These are phyloP conservation scores for Uria aalge DNA, from an alignment of 2,113 vertebrate species.

Conservation along the genomic window DNA sequence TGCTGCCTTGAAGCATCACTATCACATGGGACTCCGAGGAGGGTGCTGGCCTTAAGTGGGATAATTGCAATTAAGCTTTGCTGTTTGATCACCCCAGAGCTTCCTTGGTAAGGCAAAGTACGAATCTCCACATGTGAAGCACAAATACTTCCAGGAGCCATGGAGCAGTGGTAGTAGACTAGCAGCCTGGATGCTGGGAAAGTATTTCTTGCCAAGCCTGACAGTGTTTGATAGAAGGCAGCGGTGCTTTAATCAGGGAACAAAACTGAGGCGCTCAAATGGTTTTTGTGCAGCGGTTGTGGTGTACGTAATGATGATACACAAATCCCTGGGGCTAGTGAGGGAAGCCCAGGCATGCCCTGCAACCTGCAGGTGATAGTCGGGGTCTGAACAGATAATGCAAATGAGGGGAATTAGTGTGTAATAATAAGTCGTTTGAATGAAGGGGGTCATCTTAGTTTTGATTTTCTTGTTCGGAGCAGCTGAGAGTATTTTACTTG, in stretches of 20 bases:
- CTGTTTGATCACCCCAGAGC: background rate
- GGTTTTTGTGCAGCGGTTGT: background rate
- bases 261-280: background rate
- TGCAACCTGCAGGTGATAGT: background rate
- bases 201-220: background rate
- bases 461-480: background rate
- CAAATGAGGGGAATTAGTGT: background rate
- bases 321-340: background rate
- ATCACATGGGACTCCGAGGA: background rate
- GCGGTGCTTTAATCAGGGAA: background rate
- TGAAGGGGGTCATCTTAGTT: background rate
- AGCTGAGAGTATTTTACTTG: background rate
- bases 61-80: background rate
- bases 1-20: background rate
- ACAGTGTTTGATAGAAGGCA: background rate
- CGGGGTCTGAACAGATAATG: background rate
- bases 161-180: background rate
- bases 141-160: background rate
- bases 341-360: background rate
- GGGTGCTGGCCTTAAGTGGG: background rate
- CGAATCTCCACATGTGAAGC: background rate
- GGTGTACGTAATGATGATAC: fast-evolving
- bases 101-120: background rate
- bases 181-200: background rate
- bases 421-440: background rate